phyloP scores from a whole-genome alignment of 1,140 invertebrate species.

The Listronotus oregonensis region DNA sequence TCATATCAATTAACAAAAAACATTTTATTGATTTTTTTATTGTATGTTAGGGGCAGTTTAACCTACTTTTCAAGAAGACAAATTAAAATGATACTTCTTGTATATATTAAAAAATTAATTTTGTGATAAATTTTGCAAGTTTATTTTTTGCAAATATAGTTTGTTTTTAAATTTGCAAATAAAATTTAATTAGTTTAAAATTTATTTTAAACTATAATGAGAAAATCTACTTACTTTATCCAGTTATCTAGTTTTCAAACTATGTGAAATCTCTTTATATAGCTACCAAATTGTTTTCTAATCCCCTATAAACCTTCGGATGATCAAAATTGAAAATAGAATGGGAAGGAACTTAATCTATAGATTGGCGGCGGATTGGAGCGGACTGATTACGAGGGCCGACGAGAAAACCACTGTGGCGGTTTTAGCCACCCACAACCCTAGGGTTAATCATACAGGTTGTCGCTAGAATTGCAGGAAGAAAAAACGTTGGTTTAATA shows the following conservation, averaged over 20 bases:
- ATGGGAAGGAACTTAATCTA: constrained; percentile 23
- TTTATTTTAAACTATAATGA: too few relatives aligned
- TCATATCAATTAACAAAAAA: too few relatives aligned
- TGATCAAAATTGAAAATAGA: constrained; percentile 24
- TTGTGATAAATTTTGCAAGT: too few relatives aligned
- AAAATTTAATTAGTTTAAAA: too few relatives aligned
- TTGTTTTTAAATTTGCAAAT: too few relatives aligned
- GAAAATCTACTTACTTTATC: constrained; percentile 5
- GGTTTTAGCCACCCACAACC: constrained; percentile 13
- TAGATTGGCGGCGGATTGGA: constrained; percentile 27
- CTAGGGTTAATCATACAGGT: constrained; percentile 19
- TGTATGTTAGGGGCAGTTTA: too few relatives aligned
- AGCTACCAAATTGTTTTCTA: constrained; percentile 8
- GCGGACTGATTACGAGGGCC: constrained; percentile 20
- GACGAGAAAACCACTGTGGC: constrained; percentile 15
- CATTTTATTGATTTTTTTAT: too few relatives aligned
- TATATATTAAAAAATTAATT: too few relatives aligned
- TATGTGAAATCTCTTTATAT: not conserved
- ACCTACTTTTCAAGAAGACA: too few relatives aligned
- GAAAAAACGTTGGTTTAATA: too few relatives aligned
- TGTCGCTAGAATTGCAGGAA: constrained; percentile 1
- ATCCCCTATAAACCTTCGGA: constrained; percentile 2
- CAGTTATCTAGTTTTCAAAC: not conserved
- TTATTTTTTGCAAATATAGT: too few relatives aligned
- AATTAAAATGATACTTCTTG: too few relatives aligned